Base-by-base conservation (phyloP, 2,888 invertebrate species). In the Piscicola geometra region DNA sequence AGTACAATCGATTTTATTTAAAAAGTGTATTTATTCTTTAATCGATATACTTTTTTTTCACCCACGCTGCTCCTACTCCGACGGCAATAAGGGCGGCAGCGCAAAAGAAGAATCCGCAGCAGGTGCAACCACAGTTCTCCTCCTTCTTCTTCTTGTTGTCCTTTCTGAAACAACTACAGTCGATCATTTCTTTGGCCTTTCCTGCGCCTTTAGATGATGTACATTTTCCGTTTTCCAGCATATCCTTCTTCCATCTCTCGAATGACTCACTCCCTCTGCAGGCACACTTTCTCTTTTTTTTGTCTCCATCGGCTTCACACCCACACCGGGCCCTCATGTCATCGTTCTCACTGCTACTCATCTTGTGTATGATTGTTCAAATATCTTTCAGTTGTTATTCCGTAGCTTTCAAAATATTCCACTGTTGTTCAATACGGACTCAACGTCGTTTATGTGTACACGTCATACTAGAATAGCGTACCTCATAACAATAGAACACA, bases 21-120 rank as follows among this genome's bases (percentile, higher is more conserved):
- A n/a, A n/a, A 41, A 41, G 41, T 9, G 41, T 41, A 41, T 15
- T 41, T 15, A 9, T 41, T 41, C 21, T 69, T 73, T 64, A 73
- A 64, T 73, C 73, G 35, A 73, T 64, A 33, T 33, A 73, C 64
- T 73, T 73, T 64, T 73, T 73, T 30, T 73, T 73, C 33, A 73
- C 56, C 56, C 33, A 60, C 18, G 73, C 73, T 21, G 52, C 73
- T 5, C 56, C 56, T 15, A 73, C 73, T n/a, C 73, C 73, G 18
- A 52, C 60, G 18, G 73, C 73, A 18, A 73, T 35, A n/a, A 73
- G 64, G 18, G 60, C 73, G 21, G 73, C 73, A 21, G 73, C 73
- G 35, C 60, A 56, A 1, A 73, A 60, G 35, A 73, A 35, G 64
- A 73, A 73, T 3, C 56, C 30, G 28, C 64, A 60, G 52, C 73